A percentile compares a stretch with the other conserved stretches of the same genome.
phyloP scores from a whole-genome alignment of 2,888 invertebrate species.

The Drosophila austrosaltans region DNA sequence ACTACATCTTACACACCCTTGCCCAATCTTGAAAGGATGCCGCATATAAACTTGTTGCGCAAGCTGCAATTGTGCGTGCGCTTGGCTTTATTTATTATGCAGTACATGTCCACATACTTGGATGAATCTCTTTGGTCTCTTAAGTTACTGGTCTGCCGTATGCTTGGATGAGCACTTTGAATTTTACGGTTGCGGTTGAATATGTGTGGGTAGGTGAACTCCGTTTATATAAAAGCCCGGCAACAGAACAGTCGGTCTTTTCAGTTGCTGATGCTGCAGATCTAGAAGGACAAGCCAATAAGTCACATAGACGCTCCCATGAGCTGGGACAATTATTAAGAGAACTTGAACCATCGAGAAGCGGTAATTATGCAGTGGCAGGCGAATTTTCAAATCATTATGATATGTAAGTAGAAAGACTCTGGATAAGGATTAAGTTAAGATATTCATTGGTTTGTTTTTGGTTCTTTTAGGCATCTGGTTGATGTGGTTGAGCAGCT shows the following conservation, averaged over 20 bases:
- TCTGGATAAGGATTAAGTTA: background rate
- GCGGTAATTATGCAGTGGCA: slow-evolving; percentile 65
- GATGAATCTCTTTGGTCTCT: slow-evolving; percentile 50
- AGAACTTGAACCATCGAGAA: slow-evolving; percentile 28
- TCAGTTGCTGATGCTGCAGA: slow-evolving; percentile 54
- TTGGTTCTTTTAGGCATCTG: slow-evolving; percentile 57
- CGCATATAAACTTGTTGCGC: slow-evolving; percentile 70
- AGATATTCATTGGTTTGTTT: background rate
- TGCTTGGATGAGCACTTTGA: slow-evolving; percentile 73
- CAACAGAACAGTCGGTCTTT: slow-evolving; percentile 45
- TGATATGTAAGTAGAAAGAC: slow-evolving; percentile 67
- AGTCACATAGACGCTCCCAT: slow-evolving; percentile 50
- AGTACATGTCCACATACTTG: slow-evolving; percentile 61
- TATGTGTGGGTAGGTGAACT: slow-evolving; percentile 1
- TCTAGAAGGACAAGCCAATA: slow-evolving; percentile 33
- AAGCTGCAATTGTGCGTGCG: slow-evolving; percentile 70
- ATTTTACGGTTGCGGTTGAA: slow-evolving; percentile 36
- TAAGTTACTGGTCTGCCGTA: slow-evolving; percentile 5
- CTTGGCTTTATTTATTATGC: slow-evolving; percentile 66
- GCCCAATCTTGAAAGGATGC: slow-evolving; percentile 43
- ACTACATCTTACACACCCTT: slow-evolving; percentile 11
- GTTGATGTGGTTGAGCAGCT: slow-evolving; percentile 60
- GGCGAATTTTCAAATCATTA: slow-evolving; percentile 58
- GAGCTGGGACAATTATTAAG: slow-evolving; percentile 51
- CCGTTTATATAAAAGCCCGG: slow-evolving; percentile 50